Evolutionary conservation across 37 sponge, comb jelly and placozoan genomes (phyloP), one percentile per base, ranked within the genome.

Genomic region (Corticium candelabrum): DNA sequence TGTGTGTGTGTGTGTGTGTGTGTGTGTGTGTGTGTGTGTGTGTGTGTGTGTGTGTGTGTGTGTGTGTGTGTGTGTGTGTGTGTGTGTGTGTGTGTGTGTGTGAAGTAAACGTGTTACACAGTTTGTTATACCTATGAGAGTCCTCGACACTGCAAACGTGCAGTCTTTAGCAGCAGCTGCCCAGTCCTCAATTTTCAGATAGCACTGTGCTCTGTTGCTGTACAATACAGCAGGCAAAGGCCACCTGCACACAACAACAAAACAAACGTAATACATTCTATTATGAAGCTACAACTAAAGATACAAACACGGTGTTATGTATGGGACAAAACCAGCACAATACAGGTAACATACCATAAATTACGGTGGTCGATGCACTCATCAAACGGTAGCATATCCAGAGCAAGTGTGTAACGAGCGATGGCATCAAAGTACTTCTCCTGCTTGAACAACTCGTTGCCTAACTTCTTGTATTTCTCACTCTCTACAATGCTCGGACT

Each of bases 251-350:
- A 43, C 11, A 15, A 32, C 73, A 70, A 70, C 5, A 70, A 70
- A 70, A 21, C 62, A 50, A 50, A 50, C 15, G 15, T 50, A 50
- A 50, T 1, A 35, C 73, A 1, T 4, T 39, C 31, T 27, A 75
- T 57, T 57, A 40, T 37, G 83, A 34, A 1, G 70, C 67, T 2
- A 35, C n/a, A n/a, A n/a, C n/a, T n/a, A n/a, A n/a, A n/a, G n/a
- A n/a, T n/a, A n/a, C n/a, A n/a, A n/a, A n/a, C n/a, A n/a, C n/a
- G n/a, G n/a, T n/a, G n/a, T n/a, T n/a, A n/a, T n/a, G n/a, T n/a
- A n/a, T n/a, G n/a, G n/a, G n/a, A n/a, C n/a, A n/a, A n/a, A n/a
- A n/a, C n/a, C n/a, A n/a, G n/a, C n/a, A n/a, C n/a, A n/a, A n/a
- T n/a, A n/a, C n/a, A n/a, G n/a, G n/a, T n/a, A n/a, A n/a, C n/a